These are phyloP conservation scores for Murina feae DNA, from an alignment of 2,113 vertebrate genomes.

Conservation along the genomic window DNA sequence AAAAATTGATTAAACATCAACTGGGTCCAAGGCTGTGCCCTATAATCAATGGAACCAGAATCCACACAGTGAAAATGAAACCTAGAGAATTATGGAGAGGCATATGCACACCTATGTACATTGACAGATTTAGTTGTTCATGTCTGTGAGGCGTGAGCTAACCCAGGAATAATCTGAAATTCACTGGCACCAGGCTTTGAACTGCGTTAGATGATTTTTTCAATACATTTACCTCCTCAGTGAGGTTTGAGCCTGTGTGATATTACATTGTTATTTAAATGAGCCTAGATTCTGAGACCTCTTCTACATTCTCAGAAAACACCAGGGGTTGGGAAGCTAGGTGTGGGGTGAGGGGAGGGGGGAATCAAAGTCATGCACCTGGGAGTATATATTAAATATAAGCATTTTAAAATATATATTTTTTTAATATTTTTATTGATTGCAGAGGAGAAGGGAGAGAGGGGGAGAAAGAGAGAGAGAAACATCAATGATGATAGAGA, in stretches of 20 bases:
- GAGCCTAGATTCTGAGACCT: background rate
- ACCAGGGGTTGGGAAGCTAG: background rate
- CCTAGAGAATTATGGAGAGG: background rate
- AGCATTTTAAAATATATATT: too few species aligned
- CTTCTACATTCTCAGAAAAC: background rate
- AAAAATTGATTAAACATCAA: background rate
- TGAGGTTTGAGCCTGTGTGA: background rate
- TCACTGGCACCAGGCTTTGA: background rate
- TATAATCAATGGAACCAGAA: background rate
- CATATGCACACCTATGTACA: background rate
- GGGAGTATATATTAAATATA: background rate
- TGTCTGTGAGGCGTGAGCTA: background rate
- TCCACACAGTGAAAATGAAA: background rate
- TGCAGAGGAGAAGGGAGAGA: too few species aligned
- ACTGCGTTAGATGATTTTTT: background rate
- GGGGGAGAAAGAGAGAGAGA: too few species aligned
- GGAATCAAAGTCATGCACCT: background rate
- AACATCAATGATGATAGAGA: too few species aligned
- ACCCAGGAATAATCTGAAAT: background rate
- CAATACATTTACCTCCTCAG: background rate
- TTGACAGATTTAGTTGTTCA: background rate
- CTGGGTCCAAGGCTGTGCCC: background rate
- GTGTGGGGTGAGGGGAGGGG: too few species aligned
- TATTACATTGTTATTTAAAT: conserved; percentile 2
- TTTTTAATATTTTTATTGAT: too few species aligned